phyloP scores from a whole-genome alignment of 1,140 invertebrate species.

The Asbolus verrucosus region DNA sequence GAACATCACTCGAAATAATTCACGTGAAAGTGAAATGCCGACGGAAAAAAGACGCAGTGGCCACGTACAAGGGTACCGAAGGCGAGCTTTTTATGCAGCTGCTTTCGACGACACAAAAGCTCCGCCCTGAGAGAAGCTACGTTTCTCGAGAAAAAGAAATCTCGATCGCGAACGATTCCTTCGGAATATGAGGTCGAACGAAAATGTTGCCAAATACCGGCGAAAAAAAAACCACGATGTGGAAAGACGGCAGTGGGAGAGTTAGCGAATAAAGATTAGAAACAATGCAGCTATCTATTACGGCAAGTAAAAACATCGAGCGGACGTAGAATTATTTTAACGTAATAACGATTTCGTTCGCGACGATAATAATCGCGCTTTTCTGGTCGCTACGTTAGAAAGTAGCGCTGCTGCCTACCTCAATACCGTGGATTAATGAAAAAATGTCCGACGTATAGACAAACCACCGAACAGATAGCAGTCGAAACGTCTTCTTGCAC shows the following conservation, averaged over 20 bases:
- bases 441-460: neutral
- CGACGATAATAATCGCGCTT: slow-evolving; percentile 28
- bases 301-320: slow-evolving; percentile 30
- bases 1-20: too few species aligned
- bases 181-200: neutral
- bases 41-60: too few species aligned
- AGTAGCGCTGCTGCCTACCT: slow-evolving; percentile 27
- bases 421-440: slow-evolving; percentile 11
- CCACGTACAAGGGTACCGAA: too few species aligned
- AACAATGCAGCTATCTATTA: slow-evolving; percentile 39
- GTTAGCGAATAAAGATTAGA: slow-evolving; percentile 27
- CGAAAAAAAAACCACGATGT: slow-evolving; percentile 6
- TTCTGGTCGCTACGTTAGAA: slow-evolving; percentile 31
- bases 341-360: slow-evolving; percentile 36
- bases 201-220: slow-evolving; percentile 30
- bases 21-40: slow-evolving; percentile 7
- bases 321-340: slow-evolving; percentile 35
- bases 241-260: slow-evolving; percentile 18
- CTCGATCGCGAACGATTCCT: neutral
- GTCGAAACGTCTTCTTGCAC: neutral
- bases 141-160: too few species aligned
- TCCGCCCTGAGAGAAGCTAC: too few species aligned
- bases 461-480: neutral
- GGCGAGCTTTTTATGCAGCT: too few species aligned
- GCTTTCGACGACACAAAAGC: too few species aligned